phyloP scores from a whole-genome alignment of 2,113 vertebrate species.

The Bolborhynchus lineola region DNA sequence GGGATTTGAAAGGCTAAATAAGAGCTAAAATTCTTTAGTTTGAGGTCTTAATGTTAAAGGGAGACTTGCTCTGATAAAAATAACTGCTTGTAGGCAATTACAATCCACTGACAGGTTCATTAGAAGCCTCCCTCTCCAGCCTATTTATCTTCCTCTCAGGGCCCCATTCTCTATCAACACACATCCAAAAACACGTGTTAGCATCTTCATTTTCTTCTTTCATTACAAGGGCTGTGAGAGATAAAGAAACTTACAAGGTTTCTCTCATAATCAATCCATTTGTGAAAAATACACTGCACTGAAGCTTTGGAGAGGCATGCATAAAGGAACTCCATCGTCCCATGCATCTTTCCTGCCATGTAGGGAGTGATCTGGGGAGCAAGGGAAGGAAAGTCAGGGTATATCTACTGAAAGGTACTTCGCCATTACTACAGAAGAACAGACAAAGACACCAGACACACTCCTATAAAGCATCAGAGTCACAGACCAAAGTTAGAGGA shows the following conservation, averaged over 20 bases:
- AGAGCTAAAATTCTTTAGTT: not conserved
- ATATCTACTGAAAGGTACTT: not conserved
- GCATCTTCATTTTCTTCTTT: not conserved
- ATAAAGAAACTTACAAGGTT: not conserved
- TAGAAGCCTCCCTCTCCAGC: not conserved
- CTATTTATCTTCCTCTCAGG: not conserved
- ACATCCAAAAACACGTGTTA: not conserved
- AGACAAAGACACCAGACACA: not conserved
- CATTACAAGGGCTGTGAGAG: not conserved
- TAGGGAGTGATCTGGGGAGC: not conserved
- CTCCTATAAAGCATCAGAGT: not conserved
- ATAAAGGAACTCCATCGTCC: not conserved
- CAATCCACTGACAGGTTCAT: not conserved
- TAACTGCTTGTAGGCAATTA: not conserved
- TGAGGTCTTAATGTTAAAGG: not conserved
- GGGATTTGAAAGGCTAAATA: not conserved
- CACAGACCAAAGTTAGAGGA: not conserved
- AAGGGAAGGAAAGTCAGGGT: not conserved
- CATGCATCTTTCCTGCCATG: not conserved
- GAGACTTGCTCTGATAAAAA: not conserved
- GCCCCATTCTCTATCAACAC: not conserved
- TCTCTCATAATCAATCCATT: not conserved
- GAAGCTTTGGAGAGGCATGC: not conserved
- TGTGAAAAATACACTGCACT: not conserved
- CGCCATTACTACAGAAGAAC: not conserved